Conservation (phyloP, 2,888 invertebrate genomes). For the Artemia sp. region DNA sequence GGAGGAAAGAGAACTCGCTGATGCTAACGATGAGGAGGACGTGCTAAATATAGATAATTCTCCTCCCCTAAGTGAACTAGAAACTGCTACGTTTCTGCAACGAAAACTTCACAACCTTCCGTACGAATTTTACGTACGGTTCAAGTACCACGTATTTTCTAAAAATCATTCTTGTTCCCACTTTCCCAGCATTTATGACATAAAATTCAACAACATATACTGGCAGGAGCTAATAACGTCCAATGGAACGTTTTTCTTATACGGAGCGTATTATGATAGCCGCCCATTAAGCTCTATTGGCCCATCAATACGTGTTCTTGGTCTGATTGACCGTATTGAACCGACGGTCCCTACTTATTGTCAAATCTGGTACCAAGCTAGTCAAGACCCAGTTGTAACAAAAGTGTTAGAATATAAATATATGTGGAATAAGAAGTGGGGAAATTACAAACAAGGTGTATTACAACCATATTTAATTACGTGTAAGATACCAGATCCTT, state of each 20-base stretch:
- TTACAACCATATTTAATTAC: slow-evolving; percentile 80
- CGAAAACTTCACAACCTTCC: slow-evolving; percentile 64
- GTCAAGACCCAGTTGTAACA: slow-evolving; percentile 51
- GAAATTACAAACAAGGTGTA: slow-evolving; percentile 74
- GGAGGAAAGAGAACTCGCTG: slow-evolving; percentile 27
- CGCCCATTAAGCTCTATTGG: slow-evolving; percentile 58
- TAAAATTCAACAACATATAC: slow-evolving; percentile 81
- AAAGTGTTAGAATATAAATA: slow-evolving; percentile 77
- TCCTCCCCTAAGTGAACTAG: slow-evolving; percentile 29
- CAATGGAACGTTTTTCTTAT: slow-evolving; percentile 76
- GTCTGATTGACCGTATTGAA: slow-evolving; percentile 75
- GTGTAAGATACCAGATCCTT: slow-evolving; percentile 53
- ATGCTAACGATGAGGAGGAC: slow-evolving; percentile 28
- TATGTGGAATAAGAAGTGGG: slow-evolving; percentile 87
- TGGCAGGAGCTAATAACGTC: slow-evolving; percentile 70
- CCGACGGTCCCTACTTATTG: slow-evolving; percentile 64
- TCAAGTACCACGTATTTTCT: slow-evolving; percentile 47
- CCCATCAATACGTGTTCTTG: slow-evolving; percentile 63
- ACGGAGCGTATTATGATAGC: slow-evolving; percentile 73
- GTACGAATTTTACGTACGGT: slow-evolving; percentile 64
- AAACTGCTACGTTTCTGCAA: slow-evolving; percentile 37
- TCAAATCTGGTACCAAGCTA: slow-evolving; percentile 74
- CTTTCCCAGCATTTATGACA: slow-evolving; percentile 71
- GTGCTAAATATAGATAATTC: slow-evolving; percentile 21
- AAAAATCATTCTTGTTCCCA: slow-evolving; percentile 59